phyloP scores from a whole-genome alignment of 1,140 invertebrate species.

The Diabrotica undecimpunctata region DNA sequence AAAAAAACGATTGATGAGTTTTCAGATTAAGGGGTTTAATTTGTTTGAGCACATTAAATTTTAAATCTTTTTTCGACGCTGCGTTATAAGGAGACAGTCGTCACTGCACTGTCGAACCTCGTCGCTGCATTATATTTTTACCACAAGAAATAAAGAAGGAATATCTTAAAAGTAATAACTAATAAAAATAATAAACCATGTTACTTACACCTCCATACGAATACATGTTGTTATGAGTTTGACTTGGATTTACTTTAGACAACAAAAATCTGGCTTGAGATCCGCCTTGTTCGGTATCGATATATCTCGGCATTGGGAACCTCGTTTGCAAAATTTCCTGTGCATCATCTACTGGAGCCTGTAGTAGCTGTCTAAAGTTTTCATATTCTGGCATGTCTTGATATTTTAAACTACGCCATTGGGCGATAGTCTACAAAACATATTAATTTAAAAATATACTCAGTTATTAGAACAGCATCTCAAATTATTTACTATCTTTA shows the following conservation, averaged over 20 bases:
- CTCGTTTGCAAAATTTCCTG: slow-evolving; percentile 91
- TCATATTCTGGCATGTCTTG: slow-evolving; percentile 96
- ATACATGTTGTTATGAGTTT: slow-evolving; percentile 99
- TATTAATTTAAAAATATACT: slow-evolving; percentile 21
- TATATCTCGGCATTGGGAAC: slow-evolving; percentile 98
- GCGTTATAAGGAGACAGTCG: no score
- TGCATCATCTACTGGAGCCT: slow-evolving; percentile 96
- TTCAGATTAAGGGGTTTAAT: no score
- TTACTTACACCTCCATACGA: slow-evolving; percentile 83
- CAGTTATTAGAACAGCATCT: neutral
- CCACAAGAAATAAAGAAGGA: neutral
- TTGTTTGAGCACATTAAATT: no score
- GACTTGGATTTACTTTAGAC: slow-evolving; percentile 99
- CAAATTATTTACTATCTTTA: no score
- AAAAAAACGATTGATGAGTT: no score
- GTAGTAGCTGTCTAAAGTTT: slow-evolving; percentile 93
- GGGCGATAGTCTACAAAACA: slow-evolving; percentile 81
- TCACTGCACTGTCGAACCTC: no score
- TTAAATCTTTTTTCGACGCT: no score
- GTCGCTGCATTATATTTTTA: no score
- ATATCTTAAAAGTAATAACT: neutral
- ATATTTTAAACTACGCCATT: slow-evolving; percentile 92
- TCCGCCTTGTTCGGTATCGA: slow-evolving; percentile 97
- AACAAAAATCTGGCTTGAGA: slow-evolving; percentile 96
- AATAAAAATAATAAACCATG: neutral